These are phyloP conservation scores for Oncorhynchus nerka DNA, from an alignment of 2,113 vertebrate species.

Conservation along the genomic window DNA sequence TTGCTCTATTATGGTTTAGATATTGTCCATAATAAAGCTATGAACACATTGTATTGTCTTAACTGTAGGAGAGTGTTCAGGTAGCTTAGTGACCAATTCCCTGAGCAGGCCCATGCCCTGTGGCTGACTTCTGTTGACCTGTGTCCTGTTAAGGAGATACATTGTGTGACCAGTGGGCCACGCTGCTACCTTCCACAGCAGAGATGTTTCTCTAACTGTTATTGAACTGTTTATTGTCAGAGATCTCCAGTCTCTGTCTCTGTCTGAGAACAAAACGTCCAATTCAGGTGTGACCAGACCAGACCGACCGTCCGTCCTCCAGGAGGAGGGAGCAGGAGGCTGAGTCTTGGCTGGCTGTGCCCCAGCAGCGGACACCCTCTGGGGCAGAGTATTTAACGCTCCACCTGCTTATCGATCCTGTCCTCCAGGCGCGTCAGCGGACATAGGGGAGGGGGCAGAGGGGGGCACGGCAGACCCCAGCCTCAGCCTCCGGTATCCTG, in stretches of 20 bases:
- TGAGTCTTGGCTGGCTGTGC: slow-evolving; percentile 34
- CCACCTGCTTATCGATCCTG: slow-evolving; percentile 76
- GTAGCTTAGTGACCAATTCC: not conserved
- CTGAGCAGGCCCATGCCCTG: not conserved
- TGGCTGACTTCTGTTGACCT: slow-evolving; percentile 31
- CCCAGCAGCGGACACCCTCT: slow-evolving; percentile 64
- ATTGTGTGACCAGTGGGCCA: slow-evolving; percentile 35
- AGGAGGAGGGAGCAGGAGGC: not conserved
- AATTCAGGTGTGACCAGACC: slow-evolving; percentile 47
- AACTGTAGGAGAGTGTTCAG: not conserved
- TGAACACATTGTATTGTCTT: not conserved
- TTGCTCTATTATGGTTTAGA: not conserved
- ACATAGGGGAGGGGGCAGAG: slow-evolving; percentile 4
- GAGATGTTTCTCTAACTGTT: slow-evolving; percentile 55
- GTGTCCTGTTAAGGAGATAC: slow-evolving; percentile 49
- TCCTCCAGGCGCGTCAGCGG: slow-evolving; percentile 21
- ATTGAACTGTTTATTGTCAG: slow-evolving; percentile 68
- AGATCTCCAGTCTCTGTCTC: slow-evolving; percentile 61
- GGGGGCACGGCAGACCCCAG: slow-evolving; percentile 47
- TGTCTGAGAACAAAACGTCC: slow-evolving; percentile 47
- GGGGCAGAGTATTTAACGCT: slow-evolving; percentile 78
- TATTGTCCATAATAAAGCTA: not conserved
- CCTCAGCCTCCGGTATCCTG: slow-evolving; percentile 50
- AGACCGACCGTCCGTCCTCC: not conserved
- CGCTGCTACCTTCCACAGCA: slow-evolving; percentile 20